Base-by-base conservation (phyloP, 1,140 invertebrate genomes). In the Drosophila guanche region DNA sequence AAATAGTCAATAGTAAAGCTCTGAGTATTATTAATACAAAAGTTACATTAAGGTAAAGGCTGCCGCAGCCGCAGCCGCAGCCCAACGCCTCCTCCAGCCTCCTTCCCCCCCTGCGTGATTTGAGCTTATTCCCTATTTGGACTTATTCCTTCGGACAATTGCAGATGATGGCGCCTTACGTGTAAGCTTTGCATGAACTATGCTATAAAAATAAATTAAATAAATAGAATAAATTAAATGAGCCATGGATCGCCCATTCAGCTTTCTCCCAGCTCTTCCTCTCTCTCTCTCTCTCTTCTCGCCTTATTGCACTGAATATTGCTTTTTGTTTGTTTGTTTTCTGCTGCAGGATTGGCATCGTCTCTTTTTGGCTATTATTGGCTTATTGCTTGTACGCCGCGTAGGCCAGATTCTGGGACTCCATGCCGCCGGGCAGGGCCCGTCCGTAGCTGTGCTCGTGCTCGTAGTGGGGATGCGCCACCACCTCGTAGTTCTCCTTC, bases 401-500 rank as follows among this genome's bases (percentile, higher is more conserved):
- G 89, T 95, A 95, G 42, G 95, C 94, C 74, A 95, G 75, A 58
- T 95, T 92, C 81, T 94, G 94, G 4, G 93, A 93, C 53, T 93
- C 93, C 5, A 62, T 66, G 7, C 29, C 68, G 16, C 27, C 60
- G n/a, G 55, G 79, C 53, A 94, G 90, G 23, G 93, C 92, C 40
- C 94, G 86, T 50, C 93, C 94, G 92, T 94, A 94, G 85, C 91
- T 92, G 91, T 94, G 93, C 65, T 92, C 92, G 72, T 94, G 94
- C 79, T 92, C 93, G 76, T 94, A 93, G 75, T 95, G 94, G 4
- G 94, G 94, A 86, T 95, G 95, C 43, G 94, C 93, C 0, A 95
- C 94, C 0, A 95, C 95, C 84, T 96, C 96, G 86, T 96, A 96
- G 76, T 93, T 94, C 48, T 94, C 93, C 51, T 93, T 92, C 77